phyloP scores from a whole-genome alignment of 2,797 vertebrate genomes.

The Phataginus tricuspis region DNA sequence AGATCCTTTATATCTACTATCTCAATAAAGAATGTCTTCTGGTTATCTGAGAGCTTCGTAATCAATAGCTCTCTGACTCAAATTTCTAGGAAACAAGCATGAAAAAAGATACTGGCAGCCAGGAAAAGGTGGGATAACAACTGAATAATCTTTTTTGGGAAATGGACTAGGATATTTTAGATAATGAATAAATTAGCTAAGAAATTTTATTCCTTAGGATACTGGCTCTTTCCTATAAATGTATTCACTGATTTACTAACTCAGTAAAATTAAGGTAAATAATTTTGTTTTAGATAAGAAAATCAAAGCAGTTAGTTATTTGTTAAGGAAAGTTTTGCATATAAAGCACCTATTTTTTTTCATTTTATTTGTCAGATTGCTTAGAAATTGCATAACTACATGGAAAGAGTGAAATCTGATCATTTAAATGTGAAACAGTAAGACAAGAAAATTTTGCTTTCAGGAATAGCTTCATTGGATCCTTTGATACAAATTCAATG shows the following conservation, averaged over 20 bases:
- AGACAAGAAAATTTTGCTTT: conserved; percentile 14
- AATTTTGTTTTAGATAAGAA: conserved; percentile 16
- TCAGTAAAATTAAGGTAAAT: conserved; percentile 22
- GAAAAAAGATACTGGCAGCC: background rate
- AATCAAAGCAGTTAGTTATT: background rate
- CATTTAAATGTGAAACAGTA: background rate
- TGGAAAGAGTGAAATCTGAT: background rate
- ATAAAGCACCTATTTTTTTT: conserved; percentile 26
- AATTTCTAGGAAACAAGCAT: conserved; percentile 27
- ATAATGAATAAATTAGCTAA: background rate
- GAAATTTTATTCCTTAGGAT: conserved; percentile 33
- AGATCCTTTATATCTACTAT: background rate
- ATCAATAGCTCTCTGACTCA: conserved; percentile 6
- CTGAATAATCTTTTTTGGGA: background rate
- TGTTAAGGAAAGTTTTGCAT: conserved; percentile 4
- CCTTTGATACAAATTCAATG: background rate
- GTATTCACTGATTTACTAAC: background rate
- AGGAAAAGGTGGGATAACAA: background rate
- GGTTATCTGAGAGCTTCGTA: background rate
- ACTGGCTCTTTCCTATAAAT: background rate
- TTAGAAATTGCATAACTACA: conserved; percentile 31
- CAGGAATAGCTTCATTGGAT: background rate
- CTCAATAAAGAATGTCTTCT: background rate
- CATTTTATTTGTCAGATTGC: conserved; percentile 30
- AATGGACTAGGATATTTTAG: background rate